phyloP scores from a whole-genome alignment of 2,888 invertebrate genomes.

The Adela reaumurella region DNA sequence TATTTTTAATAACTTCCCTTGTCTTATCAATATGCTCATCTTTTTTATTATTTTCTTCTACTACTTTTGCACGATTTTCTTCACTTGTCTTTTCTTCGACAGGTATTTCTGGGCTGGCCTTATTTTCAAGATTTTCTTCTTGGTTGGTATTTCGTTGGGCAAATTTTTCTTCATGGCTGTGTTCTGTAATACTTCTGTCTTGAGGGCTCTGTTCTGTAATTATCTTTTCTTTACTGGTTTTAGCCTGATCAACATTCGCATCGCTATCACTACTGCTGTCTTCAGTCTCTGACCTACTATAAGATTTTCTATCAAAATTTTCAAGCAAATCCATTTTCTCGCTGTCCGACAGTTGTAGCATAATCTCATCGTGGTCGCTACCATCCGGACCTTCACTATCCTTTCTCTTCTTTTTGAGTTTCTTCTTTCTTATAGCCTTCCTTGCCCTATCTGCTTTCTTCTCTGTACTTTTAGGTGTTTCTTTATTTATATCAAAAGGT shows the following conservation, averaged over 20 bases:
- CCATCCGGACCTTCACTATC: conserved; percentile 24
- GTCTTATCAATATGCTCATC: not conserved
- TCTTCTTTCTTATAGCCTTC: conserved; percentile 28
- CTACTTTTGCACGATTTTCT: too few species aligned
- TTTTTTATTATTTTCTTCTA: too few species aligned
- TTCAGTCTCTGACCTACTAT: conserved; percentile 19
- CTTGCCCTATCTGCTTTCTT: conserved; percentile 23
- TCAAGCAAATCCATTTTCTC: conserved; percentile 49
- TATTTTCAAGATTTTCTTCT: too few species aligned
- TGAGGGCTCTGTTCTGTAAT: too few species aligned
- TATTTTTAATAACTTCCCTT: not conserved
- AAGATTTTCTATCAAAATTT: conserved; percentile 33
- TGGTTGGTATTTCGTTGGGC: too few species aligned
- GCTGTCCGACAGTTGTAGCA: conserved; percentile 41
- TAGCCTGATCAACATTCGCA: too few species aligned
- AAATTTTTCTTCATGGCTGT: too few species aligned
- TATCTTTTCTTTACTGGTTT: too few species aligned
- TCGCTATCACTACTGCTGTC: conserved; percentile 21
- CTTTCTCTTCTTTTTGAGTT: conserved; percentile 25
- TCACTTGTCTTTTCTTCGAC: too few species aligned
- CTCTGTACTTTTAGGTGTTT: conserved; percentile 15
- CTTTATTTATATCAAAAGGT: conserved; percentile 10
- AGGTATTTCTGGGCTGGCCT: too few species aligned
- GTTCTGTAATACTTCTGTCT: too few species aligned
- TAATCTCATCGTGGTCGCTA: conserved; percentile 45